Conservation (phyloP, 64 coral and sea anemone genomes). For the Actinia tenebrosa region DNA sequence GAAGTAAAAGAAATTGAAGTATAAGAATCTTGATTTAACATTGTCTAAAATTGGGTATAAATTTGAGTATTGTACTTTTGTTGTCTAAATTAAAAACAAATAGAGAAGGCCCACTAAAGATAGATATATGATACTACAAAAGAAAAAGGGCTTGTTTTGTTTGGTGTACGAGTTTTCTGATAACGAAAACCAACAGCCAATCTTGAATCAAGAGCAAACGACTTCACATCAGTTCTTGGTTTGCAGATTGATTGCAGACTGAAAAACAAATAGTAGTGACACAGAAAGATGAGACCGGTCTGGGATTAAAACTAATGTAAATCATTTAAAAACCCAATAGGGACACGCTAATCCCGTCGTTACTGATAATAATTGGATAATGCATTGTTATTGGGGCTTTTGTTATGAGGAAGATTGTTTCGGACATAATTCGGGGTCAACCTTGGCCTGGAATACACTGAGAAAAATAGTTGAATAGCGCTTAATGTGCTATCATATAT, state of each 20-base stretch:
- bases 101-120: background rate
- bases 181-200: background rate
- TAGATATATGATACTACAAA: background rate
- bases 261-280: background rate
- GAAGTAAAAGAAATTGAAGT: too few relatives aligned
- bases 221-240: background rate
- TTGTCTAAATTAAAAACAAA: too few relatives aligned
- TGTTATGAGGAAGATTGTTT: constrained; percentile 2
- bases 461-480: background rate
- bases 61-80: too few relatives aligned
- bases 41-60: too few relatives aligned
- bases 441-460: background rate
- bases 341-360: constrained; percentile 12
- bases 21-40: too few relatives aligned
- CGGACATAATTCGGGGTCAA: background rate
- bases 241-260: background rate
- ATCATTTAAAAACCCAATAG: constrained; percentile 27
- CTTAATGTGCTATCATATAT: background rate
- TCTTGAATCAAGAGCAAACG: background rate
- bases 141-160: background rate
- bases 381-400: constrained; percentile 9
- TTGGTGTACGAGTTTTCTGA: background rate
- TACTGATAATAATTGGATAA: constrained; percentile 13
- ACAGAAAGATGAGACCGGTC: background rate
- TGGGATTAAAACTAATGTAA: constrained; percentile 9